Percentiles rank a stretch among this genome's conserved stretches.
phyloP scores from a whole-genome alignment of 2,888 invertebrate species.

The Nebria salina region DNA sequence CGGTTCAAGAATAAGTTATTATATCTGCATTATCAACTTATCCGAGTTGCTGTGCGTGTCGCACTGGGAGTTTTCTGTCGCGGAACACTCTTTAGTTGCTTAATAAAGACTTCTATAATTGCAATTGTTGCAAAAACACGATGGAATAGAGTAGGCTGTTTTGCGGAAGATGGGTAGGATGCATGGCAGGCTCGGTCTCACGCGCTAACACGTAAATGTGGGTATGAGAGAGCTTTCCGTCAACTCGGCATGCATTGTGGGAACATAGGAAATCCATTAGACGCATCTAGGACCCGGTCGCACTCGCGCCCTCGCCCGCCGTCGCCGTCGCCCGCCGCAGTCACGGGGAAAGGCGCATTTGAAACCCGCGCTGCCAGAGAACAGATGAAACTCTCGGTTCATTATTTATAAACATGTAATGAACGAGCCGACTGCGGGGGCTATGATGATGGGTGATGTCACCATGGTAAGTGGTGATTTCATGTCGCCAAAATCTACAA shows the following conservation, averaged over 20 bases:
- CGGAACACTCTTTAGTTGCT: too few species aligned
- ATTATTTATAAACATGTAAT: slow-evolving; percentile 46
- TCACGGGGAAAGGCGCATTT: background rate
- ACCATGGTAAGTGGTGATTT: background rate
- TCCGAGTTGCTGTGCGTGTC: slow-evolving; percentile 47
- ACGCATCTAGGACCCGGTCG: slow-evolving; percentile 56
- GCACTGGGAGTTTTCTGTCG: too few species aligned
- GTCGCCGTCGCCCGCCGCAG: slow-evolving; percentile 4
- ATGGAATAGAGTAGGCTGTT: background rate
- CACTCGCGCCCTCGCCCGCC: slow-evolving; percentile 25
- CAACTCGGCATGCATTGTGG: slow-evolving; percentile 58
- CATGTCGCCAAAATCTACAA: background rate
- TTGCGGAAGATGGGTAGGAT: background rate
- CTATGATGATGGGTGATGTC: background rate
- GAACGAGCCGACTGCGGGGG: slow-evolving; percentile 13
- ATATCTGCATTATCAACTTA: slow-evolving; percentile 60
- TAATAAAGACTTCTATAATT: too few species aligned
- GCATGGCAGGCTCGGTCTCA: background rate
- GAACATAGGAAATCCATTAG: slow-evolving; percentile 63
- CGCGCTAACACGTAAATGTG: slow-evolving; percentile 41
- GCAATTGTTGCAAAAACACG: background rate
- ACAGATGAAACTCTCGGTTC: slow-evolving; percentile 21
- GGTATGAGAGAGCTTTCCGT: slow-evolving; percentile 52
- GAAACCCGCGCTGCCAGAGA: background rate
- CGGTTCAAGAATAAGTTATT: slow-evolving; percentile 55